Conservation (phyloP, 2,797 vertebrate genomes). For the Sebastes diaconus region DNA sequence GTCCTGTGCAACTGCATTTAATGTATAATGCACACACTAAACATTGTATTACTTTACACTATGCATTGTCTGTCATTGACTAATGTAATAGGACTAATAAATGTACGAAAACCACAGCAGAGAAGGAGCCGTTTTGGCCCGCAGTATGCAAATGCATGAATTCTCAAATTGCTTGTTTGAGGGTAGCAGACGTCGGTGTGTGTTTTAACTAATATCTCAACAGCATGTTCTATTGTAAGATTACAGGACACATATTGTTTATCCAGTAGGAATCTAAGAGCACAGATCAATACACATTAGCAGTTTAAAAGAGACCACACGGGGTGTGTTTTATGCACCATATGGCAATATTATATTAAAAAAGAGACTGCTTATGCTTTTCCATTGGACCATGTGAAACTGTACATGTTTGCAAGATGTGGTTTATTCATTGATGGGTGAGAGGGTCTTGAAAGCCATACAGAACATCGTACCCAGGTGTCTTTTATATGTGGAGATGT, state of each 20-base stretch:
- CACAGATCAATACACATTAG: conserved; percentile 90
- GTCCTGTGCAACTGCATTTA: background rate
- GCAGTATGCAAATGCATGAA: background rate
- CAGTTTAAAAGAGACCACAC: conserved; percentile 76
- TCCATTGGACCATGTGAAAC: conserved; percentile 52
- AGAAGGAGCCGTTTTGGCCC: background rate
- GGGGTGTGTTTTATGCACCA: conserved; percentile 74
- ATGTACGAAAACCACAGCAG: background rate
- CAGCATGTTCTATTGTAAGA: conserved; percentile 29
- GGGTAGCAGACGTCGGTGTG: background rate
- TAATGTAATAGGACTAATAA: background rate
- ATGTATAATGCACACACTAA: background rate
- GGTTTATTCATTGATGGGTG: conserved; percentile 71
- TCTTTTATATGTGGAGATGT: conserved; percentile 39
- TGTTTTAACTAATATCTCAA: conserved; percentile 4
- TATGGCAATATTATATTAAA: conserved; percentile 81
- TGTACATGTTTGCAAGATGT: conserved; percentile 67
- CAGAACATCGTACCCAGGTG: conserved; percentile 21
- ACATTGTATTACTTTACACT: background rate
- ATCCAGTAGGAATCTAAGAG: conserved; percentile 42
- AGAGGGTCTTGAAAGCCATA: conserved; percentile 48
- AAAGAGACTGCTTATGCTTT: conserved; percentile 67
- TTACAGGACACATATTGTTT: conserved; percentile 18
- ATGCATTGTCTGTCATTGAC: background rate
- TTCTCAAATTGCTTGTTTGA: background rate